Percentiles rank a stretch among this genome's conserved stretches.
These are phyloP conservation scores for Hirtodrosophila alboralis DNA, from an alignment of 2,888 invertebrate species.

Conservation along the genomic window DNA sequence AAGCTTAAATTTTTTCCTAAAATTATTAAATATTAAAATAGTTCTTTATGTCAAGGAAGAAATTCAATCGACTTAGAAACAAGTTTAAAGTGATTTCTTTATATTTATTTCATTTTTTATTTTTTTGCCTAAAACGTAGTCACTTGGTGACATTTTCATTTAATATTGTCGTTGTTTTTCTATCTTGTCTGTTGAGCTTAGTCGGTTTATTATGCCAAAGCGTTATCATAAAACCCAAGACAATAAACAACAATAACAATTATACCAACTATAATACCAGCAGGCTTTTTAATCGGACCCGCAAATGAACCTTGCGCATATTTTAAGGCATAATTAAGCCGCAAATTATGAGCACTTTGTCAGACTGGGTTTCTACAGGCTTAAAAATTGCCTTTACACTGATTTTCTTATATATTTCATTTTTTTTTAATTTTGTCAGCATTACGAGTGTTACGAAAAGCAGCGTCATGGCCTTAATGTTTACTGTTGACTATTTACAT, in stretches of 20 bases:
- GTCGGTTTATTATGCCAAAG: conserved; percentile 37
- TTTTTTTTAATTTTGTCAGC: not conserved
- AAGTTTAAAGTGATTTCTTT: too few relatives aligned
- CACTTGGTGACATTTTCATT: conserved; percentile 12
- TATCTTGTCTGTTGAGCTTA: conserved; percentile 36
- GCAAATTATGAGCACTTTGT: conserved; percentile 66
- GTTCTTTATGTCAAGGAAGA: too few relatives aligned
- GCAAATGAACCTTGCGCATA: conserved; percentile 56
- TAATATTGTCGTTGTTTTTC: not conserved
- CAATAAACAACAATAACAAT: conserved; percentile 4
- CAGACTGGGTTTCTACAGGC: conserved; percentile 43
- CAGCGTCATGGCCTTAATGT: conserved; percentile 15
- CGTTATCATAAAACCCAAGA: conserved; percentile 29
- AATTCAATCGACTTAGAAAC: too few relatives aligned
- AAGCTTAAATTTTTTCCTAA: not conserved
- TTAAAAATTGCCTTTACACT: conserved; percentile 21
- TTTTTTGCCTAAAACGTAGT: too few relatives aligned
- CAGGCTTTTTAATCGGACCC: conserved; percentile 46
- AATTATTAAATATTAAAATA: not conserved
- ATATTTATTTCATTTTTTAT: too few relatives aligned
- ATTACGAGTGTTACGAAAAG: conserved; percentile 5
- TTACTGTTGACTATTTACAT: too few relatives aligned
- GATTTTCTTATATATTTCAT: not conserved
- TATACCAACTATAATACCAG: conserved; percentile 31
- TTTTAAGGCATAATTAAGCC: conserved; percentile 69